phyloP scores from a whole-genome alignment of 2,888 invertebrate genomes.

The Sympetrum striolatum region DNA sequence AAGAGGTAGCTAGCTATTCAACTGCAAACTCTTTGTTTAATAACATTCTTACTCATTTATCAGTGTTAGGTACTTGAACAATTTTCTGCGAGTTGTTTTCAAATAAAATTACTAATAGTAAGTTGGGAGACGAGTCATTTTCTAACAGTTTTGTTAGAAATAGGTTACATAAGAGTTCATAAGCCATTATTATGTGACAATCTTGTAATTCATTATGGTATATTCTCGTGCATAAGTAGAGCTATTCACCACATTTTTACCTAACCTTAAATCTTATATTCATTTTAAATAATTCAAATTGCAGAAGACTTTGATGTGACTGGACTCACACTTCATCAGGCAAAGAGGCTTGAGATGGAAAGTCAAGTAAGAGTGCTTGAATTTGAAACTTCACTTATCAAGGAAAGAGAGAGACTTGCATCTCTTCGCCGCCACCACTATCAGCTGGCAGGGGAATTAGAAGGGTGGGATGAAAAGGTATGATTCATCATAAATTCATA shows the following conservation, averaged over 20 bases:
- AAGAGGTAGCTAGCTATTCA: conserved; percentile 64
- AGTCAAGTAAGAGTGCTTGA: conserved; percentile 93
- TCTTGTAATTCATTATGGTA: too few relatives aligned
- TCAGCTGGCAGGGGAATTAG: conserved; percentile 75
- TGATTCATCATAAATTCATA: not conserved
- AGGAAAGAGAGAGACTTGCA: conserved; percentile 83
- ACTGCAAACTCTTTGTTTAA: too few relatives aligned
- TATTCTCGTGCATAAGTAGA: too few relatives aligned
- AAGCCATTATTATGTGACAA: too few relatives aligned
- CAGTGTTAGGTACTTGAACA: too few relatives aligned
- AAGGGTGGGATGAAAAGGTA: conserved; percentile 58
- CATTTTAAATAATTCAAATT: conserved; percentile 46
- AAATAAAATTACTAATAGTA: too few relatives aligned
- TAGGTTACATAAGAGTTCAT: too few relatives aligned
- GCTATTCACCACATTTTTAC: too few relatives aligned
- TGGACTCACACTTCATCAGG: conserved; percentile 88
- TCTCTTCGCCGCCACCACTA: conserved; percentile 92
- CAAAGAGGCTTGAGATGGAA: conserved; percentile 97
- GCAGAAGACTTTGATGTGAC: conserved; percentile 89
- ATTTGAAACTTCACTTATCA: conserved; percentile 87
- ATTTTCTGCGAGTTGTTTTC: too few relatives aligned
- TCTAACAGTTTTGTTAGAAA: too few relatives aligned
- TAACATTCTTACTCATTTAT: too few relatives aligned
- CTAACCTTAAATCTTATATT: not conserved
- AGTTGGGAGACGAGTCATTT: too few relatives aligned